Base-by-base conservation (phyloP, 2,113 vertebrate species). In the Aramus guarauna region DNA sequence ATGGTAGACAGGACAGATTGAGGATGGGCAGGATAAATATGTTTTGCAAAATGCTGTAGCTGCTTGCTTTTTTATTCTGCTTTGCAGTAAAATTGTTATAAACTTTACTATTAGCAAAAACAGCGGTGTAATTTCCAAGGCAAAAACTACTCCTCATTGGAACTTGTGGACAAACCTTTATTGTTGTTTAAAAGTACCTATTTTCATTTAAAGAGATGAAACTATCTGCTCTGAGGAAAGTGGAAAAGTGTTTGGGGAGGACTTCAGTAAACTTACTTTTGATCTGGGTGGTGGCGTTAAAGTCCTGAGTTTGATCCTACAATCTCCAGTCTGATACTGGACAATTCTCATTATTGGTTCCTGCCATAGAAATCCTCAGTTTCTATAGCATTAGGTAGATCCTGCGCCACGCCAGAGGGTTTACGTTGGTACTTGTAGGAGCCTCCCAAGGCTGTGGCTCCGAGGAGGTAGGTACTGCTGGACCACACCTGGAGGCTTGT, bases 371-470 rank as follows among this genome's bases (percentile, higher is more conserved):
- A 36, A 19, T 52, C 36, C 56, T 69, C 24, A 11, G 0, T 69
- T 93, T 74, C 52, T 75, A 3, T 43, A 39, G n/a, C 30, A 12
- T 56, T 69, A 6, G 18, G 36, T 52, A 59, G 37, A 27, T 55
- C 24, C 37, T 72, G 43, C 73, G 36, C 37, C 59, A 47, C 11
- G 75, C 82, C 32, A 55, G 68, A n/a, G 69, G 1, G 36, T 72
- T 29, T 71, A 17, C 52, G 32, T 17, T 0, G 0, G 6, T 83
- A 14, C 22, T 58, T 43, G 29, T 48, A n/a, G 36, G 21, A 62
- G 22, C 19, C 13, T 62, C 6, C 58, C 36, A 29, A 39, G 63
- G 21, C 63, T 4, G 2, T 83, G 52, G 9, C 29, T 91, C 23
- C 45, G 20, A 48, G 56, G 37, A 43, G 18, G 9, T 27, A 5